Percentiles rank a stretch among this genome's conserved stretches.
Evolutionary conservation across 2,888 invertebrate genomes (phyloP).

Genomic region (Lithophane semibrunnea): DNA sequence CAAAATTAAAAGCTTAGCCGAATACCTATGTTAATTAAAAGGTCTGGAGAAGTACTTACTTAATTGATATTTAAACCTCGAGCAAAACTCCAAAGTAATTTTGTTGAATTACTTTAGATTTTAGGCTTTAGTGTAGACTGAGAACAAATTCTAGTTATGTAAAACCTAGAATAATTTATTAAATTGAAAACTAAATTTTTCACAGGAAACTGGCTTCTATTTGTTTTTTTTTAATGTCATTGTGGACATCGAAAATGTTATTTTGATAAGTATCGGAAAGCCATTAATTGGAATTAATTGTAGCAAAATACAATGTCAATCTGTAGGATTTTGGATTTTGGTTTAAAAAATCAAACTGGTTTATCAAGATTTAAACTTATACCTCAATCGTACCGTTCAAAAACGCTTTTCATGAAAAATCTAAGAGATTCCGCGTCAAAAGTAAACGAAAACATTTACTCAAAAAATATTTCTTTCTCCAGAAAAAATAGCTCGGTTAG

Average conservation of each 20-base stretch:
- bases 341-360: neutral
- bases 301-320: too few relatives aligned
- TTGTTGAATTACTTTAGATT: constrained; percentile 59
- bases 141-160: constrained; percentile 33
- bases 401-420: neutral
- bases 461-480: neutral
- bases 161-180: neutral
- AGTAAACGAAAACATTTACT: neutral
- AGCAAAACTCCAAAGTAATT: constrained; percentile 60
- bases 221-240: neutral
- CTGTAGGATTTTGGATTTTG: too few relatives aligned
- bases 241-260: neutral
- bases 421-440: neutral
- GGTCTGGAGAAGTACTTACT: constrained; percentile 59
- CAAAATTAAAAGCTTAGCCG: constrained; percentile 63
- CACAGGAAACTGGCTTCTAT: neutral
- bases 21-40: constrained; percentile 65
- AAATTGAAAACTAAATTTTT: neutral
- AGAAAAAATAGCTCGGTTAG: constrained; percentile 3
- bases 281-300: too few relatives aligned
- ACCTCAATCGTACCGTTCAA: neutral
- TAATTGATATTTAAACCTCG: constrained; percentile 66
- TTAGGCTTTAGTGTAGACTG: constrained; percentile 32
- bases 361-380: neutral
- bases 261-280: neutral